Base-by-base conservation (phyloP, 2,113 vertebrate genomes). In the Nothobranchius furzeri region DNA sequence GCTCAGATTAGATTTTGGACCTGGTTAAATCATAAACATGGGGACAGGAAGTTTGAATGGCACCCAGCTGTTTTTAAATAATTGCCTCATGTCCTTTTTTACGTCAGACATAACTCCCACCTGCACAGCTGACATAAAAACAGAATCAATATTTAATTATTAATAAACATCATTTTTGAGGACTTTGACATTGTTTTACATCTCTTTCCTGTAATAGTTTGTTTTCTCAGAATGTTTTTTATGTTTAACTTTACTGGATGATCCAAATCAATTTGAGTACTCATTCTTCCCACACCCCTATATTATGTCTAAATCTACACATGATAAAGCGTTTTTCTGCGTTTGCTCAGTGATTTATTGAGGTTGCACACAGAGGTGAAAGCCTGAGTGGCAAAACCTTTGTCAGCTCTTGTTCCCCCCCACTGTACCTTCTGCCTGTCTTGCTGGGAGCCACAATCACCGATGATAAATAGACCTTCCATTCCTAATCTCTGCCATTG, bases 391-490 rank as follows among this genome's bases (percentile, higher is more conserved):
- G 37, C 37, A 55, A 70, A 83, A 40, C 54, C 68, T 71, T 69
- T 79, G 77, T 84, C 79, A 74, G 64, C 68, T 15, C 68, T 68
- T 57, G 48, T 75, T 58, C 35, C 68, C 43, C 50, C 25, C 60
- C 60, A 55, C 62, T 72, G 68, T 57, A 67, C 75, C 48, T 60
- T 40, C 60, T 70, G 35, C 65, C 49, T 63, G 65, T 77, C 75
- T 58, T 60, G 49, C 68, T 77, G 56, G 81, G 36, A 59, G 76
- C 46, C 64, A 66, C 70, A 17, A 60, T 84, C 81, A 51, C 64
- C 12, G 52, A 53, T 83, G 85, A 87, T 84, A 76, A 83, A 87
- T 86, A 64, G 80, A 73, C 64, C 60, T 63, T 82, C 70, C 13
- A 11, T 61, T 67, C 56, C 68, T 84, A 81, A 87, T 88, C 80